Evolutionary conservation across 2,113 vertebrate species (phyloP), one percentile per base, ranked within the genome.

Genomic region (Azemiops feae): DNA sequence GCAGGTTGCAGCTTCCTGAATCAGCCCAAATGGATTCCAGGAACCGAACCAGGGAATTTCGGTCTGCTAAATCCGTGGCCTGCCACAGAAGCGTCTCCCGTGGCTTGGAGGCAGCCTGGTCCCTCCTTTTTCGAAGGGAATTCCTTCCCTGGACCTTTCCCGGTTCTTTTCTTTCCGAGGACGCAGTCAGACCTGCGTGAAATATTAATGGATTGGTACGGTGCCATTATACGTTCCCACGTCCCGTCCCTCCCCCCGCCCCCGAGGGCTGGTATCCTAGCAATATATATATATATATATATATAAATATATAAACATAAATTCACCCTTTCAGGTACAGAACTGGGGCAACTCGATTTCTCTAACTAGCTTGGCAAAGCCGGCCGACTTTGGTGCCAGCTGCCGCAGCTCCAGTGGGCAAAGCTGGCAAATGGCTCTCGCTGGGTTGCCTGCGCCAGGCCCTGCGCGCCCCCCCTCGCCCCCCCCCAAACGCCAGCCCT

Each of bases 201-300:
- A 85, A 92, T 92, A 89, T 85, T 85, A 89, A 92, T 85, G 88
- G 92, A 50, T 58, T 27, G 88, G 18, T 85, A 25, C 3, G 1
- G 53, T 11, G 30, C 64, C 53, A 58, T 92, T 89, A 60, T 57
- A 52, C 50, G 52, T 89, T 34, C 64, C 9, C 57, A 3, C 14
- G 7, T 50, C 52, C 52, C 88, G 9, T 34, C 22, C 27, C 22
- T 6, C 45, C 30, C 54, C 20, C 52, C 7, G 10, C 88, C 88
- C 64, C 74, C 53, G 30, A 58, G 88, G 52, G 64, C 9, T 43
- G 1, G 86, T 88, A 69, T 88, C 91, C 86, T 69, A 92, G 85
- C 91, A 52, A 87, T 87, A 4, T 55, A 27, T 25, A 16, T 85
- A 16, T 45, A 45, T 45, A 45, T 45, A 45, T 45, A 3, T 45